These are phyloP conservation scores for Heliangelus exortis DNA, from an alignment of 2,797 vertebrate species.

Conservation along the genomic window DNA sequence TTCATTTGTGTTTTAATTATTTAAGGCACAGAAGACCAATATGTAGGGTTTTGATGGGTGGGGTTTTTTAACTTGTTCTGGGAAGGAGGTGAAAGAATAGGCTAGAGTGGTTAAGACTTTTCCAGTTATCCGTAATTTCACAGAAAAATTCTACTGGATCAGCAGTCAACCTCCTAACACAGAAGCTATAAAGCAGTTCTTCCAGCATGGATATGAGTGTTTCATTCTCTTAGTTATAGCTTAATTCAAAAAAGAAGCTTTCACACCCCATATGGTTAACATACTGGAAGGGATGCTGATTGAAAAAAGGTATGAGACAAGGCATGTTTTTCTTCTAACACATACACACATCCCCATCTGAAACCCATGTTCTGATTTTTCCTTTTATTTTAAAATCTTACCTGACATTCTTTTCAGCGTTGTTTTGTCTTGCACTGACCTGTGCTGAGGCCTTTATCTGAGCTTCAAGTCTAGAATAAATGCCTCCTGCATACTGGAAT, in stretches of 20 bases:
- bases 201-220: neutral
- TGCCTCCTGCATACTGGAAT: constrained; percentile 89
- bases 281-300: neutral
- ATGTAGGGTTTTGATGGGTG: no score
- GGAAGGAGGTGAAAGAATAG: neutral
- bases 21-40: neutral
- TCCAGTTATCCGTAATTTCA: neutral
- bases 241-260: neutral
- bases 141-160: accelerated
- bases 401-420: constrained; percentile 88
- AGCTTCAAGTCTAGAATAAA: constrained; percentile 92
- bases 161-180: neutral
- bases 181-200: neutral
- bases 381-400: constrained; percentile 51
- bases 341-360: no score
- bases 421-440: constrained; percentile 80
- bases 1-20: neutral
- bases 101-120: neutral
- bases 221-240: neutral
- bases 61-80: accelerated
- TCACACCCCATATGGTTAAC: neutral
- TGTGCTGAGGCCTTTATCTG: constrained; percentile 87
- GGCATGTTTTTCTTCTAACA: neutral
- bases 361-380: neutral
- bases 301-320: accelerated